Conservation (phyloP, 2,113 vertebrate species). For the Syrrhaptes paradoxus region DNA sequence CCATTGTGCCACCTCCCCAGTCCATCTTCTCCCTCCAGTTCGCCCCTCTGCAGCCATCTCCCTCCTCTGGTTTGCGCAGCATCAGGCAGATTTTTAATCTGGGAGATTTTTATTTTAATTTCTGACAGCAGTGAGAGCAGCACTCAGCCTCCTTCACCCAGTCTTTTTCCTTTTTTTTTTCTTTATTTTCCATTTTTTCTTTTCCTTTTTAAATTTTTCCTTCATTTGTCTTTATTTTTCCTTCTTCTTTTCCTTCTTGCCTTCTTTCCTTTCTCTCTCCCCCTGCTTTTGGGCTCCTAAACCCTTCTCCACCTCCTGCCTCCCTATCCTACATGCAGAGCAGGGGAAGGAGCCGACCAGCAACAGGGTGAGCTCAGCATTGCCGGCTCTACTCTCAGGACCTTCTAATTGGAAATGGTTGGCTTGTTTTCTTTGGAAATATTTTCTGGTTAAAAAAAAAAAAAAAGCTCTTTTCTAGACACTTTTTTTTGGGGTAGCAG, state of each 20-base stretch:
- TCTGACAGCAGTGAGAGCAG: neutral
- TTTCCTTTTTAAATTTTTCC: too few relatives aligned
- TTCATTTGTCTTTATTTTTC: too few relatives aligned
- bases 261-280: neutral
- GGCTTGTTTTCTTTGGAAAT: neutral
- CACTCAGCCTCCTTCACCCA: neutral
- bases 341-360: neutral
- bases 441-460: neutral
- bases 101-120: neutral
- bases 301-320: neutral
- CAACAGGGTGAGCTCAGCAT: neutral
- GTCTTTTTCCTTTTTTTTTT: neutral
- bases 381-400: neutral
- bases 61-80: neutral
- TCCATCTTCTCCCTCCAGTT: neutral
- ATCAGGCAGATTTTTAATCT: neutral
- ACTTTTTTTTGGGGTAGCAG: neutral
- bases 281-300: neutral
- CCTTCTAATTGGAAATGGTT: conserved; percentile 5
- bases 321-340: neutral
- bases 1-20: neutral
- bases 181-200: neutral
- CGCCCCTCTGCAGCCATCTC: neutral
- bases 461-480: neutral
- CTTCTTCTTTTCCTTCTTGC: too few relatives aligned